Evolutionary conservation across 1,140 invertebrate species (phyloP), one percentile per base, ranked within the genome.

Genomic region (Camponotus pennsylvanicus): DNA sequence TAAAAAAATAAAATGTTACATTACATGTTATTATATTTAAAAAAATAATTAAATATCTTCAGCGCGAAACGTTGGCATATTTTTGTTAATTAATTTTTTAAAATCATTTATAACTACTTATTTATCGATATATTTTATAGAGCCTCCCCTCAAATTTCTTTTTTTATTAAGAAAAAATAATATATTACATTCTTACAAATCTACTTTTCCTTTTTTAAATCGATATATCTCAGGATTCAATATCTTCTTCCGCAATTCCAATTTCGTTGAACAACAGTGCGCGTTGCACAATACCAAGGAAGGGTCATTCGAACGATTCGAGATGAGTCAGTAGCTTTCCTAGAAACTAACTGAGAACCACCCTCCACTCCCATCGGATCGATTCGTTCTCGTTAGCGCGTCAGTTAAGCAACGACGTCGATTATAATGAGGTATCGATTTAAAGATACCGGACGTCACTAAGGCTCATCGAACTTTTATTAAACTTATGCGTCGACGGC

Each of bases 321-420:
- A 1, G 0, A 27, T 27, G 27, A 27, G 1, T 27, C 27, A 1
- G 27, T 89, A 86, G 76, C 61, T 88, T 76, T 61, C 55, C 61
- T 69, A 61, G 61, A 64, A 89, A 82, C 70, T 49, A 49, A 73
- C 32, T 61, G 67, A 73, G 45, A 32, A 42, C 2, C 49, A 32
- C 11, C 21, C 37, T 61, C 42, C 18, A n/a, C 45, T 0, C 11
- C 13, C 13, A 11, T 1, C 45, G 45, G 70, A 89, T 89, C 84
- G 88, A 89, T 89, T 90, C 67, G 67, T 83, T 70, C 88, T 90
- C 88, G 78, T 90, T 90, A 90, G 84, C 71, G 71, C 77, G 34
- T 21, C 63, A 18, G 87, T 86, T 67, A 86, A 45, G 27, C 55
- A 89, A 77, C 85, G 69, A 61, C 71, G 57, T 78, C 88, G 88